Conservation (phyloP, 2,797 vertebrate species). For the Sebastes nivosus region DNA sequence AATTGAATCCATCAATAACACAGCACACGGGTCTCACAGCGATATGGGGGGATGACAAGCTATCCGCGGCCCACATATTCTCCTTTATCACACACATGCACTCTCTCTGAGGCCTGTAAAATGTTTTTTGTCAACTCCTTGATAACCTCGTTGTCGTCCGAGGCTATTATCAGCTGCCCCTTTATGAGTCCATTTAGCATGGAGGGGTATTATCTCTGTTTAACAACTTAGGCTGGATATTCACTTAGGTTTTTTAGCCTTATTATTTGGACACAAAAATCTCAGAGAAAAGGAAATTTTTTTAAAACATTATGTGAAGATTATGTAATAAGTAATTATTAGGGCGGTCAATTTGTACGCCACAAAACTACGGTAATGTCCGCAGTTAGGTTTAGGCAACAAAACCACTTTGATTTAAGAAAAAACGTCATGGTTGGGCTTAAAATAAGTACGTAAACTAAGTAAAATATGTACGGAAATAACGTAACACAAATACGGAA, state of each 20-base stretch:
- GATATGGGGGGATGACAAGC: conserved; percentile 16
- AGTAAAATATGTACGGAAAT: too few relatives aligned
- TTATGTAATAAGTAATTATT: not conserved
- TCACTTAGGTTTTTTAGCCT: not conserved
- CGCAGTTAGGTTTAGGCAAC: too few relatives aligned
- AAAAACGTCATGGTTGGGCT: too few relatives aligned
- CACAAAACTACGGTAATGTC: too few relatives aligned
- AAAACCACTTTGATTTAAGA: too few relatives aligned
- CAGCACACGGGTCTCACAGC: conserved; percentile 16
- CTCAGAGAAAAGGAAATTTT: not conserved
- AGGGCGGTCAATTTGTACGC: not conserved
- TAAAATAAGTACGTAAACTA: too few relatives aligned
- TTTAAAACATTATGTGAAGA: not conserved
- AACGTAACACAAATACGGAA: too few relatives aligned
- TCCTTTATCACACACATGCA: conserved; percentile 6
- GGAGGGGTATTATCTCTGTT: not conserved
- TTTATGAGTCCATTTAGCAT: not conserved
- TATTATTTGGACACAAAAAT: not conserved
- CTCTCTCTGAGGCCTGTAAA: not conserved
- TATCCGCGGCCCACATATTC: conserved; percentile 18
- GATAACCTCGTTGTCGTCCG: conserved; percentile 14
- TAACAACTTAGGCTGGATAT: not conserved
- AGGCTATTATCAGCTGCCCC: not conserved
- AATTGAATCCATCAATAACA: conserved; percentile 75
- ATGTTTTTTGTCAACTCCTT: conserved; percentile 18